phyloP scores from a whole-genome alignment of 2,888 invertebrate species.

The Heteropelma amictum region DNA sequence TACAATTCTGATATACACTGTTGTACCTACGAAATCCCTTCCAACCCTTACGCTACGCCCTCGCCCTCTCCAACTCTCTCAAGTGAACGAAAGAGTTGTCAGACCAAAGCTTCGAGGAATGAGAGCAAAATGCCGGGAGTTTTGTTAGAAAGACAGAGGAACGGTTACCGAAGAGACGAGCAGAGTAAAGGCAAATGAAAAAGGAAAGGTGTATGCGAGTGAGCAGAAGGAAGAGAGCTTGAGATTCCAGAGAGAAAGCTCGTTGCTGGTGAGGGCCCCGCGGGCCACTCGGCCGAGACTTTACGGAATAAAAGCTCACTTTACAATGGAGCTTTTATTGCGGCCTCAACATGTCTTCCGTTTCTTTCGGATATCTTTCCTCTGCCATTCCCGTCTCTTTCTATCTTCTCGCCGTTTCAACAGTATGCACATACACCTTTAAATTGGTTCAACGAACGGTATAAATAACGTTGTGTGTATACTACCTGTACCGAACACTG shows the following conservation, averaged over 20 bases:
- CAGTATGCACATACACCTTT: slow-evolving; percentile 65
- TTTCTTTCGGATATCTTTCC: slow-evolving; percentile 57
- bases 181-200: slow-evolving; percentile 38
- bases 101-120: slow-evolving; percentile 33
- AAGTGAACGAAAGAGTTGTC: slow-evolving; percentile 65
- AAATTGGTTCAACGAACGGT: slow-evolving; percentile 69
- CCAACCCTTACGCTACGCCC: background rate
- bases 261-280: slow-evolving; percentile 62
- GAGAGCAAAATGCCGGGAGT: slow-evolving; percentile 27
- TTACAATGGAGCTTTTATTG: slow-evolving; percentile 74
- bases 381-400: background rate
- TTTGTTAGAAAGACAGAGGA: slow-evolving; percentile 18
- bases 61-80: slow-evolving; percentile 46
- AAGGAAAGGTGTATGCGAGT: slow-evolving; percentile 37
- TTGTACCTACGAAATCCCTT: background rate
- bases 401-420: too few relatives aligned
- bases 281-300: slow-evolving; percentile 71
- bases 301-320: slow-evolving; percentile 75
- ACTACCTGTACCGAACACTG: slow-evolving; percentile 61
- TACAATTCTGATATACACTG: background rate
- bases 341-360: slow-evolving; percentile 72
- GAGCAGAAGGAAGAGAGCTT: slow-evolving; percentile 55
- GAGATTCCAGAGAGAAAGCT: slow-evolving; percentile 52
- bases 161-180: slow-evolving; percentile 53
- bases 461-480: slow-evolving; percentile 49